phyloP scores from a whole-genome alignment of 2,888 invertebrate genomes.

The Euplagia quadripunctaria region DNA sequence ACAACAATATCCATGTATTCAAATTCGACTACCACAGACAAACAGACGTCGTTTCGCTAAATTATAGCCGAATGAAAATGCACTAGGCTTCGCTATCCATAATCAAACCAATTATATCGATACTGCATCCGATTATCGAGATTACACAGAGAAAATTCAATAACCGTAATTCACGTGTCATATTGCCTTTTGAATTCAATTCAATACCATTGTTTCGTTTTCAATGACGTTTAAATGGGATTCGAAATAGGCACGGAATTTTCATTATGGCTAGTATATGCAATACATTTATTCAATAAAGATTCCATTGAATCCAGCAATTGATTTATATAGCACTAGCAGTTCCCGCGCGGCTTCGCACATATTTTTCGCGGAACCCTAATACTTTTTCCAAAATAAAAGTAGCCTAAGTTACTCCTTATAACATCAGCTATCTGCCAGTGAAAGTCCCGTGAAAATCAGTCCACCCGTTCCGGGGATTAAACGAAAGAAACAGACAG shows the following conservation, averaged over 20 bases:
- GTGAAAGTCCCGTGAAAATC: too few relatives aligned
- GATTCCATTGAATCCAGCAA: not conserved
- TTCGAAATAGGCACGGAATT: not conserved
- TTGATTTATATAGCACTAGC: not conserved
- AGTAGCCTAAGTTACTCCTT: too few relatives aligned
- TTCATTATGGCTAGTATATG: not conserved
- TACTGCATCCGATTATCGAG: conserved; percentile 34
- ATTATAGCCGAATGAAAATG: conserved; percentile 1
- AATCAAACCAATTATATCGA: conserved; percentile 27
- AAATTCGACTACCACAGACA: not conserved
- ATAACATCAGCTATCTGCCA: too few relatives aligned
- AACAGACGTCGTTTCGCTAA: not conserved
- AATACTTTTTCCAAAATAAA: too few relatives aligned
- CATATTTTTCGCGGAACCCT: too few relatives aligned
- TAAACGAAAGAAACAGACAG: too few relatives aligned
- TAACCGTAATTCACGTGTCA: conserved; percentile 18
- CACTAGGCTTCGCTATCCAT: conserved; percentile 1
- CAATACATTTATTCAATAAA: not conserved
- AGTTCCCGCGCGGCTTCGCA: too few relatives aligned
- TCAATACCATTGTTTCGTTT: conserved; percentile 8
- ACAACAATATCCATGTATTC: not conserved
- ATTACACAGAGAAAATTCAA: conserved; percentile 31
- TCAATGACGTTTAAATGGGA: not conserved
- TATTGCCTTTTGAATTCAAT: conserved; percentile 28
- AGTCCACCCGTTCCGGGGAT: too few relatives aligned